Evolutionary conservation across 1,140 invertebrate species (phyloP).

Genomic region (Drosophila lacertosa): DNA sequence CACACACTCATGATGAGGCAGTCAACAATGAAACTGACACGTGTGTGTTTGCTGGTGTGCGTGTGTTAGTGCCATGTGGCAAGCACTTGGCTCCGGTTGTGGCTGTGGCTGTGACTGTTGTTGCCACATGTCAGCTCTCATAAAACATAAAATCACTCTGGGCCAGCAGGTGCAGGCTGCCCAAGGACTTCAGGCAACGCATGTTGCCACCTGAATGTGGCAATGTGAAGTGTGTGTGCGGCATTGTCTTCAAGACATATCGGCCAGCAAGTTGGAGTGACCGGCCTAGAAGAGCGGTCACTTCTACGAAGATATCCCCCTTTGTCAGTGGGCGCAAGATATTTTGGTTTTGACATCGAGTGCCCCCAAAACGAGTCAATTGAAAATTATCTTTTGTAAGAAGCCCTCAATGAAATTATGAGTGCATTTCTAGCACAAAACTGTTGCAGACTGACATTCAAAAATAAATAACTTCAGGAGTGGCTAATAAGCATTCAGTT

Average conservation of each 20-base stretch:
- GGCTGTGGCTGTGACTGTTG: slow-evolving; percentile 51
- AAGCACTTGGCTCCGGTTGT: slow-evolving; percentile 27
- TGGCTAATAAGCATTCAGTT: too few relatives aligned
- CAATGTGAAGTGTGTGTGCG: slow-evolving; percentile 22
- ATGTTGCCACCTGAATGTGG: slow-evolving; percentile 38
- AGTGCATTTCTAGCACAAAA: too few relatives aligned
- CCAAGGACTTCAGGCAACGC: slow-evolving; percentile 19
- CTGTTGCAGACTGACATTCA: too few relatives aligned
- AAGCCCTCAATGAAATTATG: not conserved
- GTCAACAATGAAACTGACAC: slow-evolving; percentile 65
- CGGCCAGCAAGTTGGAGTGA: slow-evolving; percentile 7
- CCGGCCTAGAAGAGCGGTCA: slow-evolving; percentile 5
- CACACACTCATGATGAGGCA: slow-evolving; percentile 17
- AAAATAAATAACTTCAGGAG: too few relatives aligned
- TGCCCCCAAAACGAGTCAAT: slow-evolving; percentile 20
- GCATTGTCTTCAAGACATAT: slow-evolving; percentile 37
- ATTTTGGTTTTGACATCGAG: slow-evolving; percentile 36
- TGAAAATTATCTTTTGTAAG: slow-evolving; percentile 32
- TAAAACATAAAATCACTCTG: slow-evolving; percentile 79
- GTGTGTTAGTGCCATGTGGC: slow-evolving; percentile 42
- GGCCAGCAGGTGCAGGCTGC: slow-evolving; percentile 40
- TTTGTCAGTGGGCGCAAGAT: not conserved
- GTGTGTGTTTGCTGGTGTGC: slow-evolving; percentile 30
- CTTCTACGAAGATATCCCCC: slow-evolving; percentile 34
- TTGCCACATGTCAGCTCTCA: slow-evolving; percentile 78